Evolutionary conservation across 2,888 invertebrate genomes (phyloP).

Genomic region (Dryocosmus kuriphilus): DNA sequence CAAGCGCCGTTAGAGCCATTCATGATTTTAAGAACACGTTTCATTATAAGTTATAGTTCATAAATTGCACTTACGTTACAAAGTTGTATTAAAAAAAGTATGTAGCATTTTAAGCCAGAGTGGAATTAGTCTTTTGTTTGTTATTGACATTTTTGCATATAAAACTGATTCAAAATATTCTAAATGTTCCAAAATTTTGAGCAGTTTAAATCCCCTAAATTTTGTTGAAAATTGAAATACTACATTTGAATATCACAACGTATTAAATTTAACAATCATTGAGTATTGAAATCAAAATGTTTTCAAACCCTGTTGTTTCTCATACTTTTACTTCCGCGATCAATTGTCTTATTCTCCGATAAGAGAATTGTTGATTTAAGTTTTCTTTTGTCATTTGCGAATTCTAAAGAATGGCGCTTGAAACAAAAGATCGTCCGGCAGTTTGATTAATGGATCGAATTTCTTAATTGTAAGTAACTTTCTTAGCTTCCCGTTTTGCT

Average conservation of each 20-base stretch:
- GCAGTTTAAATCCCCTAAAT: not conserved
- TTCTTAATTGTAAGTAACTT: not conserved
- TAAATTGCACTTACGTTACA: not conserved
- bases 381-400: not conserved
- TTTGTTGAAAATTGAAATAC: not conserved
- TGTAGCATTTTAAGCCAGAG: not conserved
- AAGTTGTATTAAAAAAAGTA: constrained; percentile 21
- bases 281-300: not conserved
- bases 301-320: not conserved
- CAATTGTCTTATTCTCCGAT: not conserved
- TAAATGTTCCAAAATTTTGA: not conserved
- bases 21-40: not conserved
- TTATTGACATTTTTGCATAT: not conserved
- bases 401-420: not conserved
- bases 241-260: not conserved
- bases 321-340: constrained; percentile 3
- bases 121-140: constrained; percentile 5
- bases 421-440: not conserved
- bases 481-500: constrained; percentile 6
- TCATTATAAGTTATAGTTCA: not conserved
- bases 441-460: not conserved
- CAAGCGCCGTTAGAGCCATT: not conserved
- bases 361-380: not conserved
- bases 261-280: not conserved
- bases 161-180: not conserved